These are phyloP conservation scores for Trididemnum clinides DNA, from an alignment of 23 tunicate species.

Conservation along the genomic window DNA sequence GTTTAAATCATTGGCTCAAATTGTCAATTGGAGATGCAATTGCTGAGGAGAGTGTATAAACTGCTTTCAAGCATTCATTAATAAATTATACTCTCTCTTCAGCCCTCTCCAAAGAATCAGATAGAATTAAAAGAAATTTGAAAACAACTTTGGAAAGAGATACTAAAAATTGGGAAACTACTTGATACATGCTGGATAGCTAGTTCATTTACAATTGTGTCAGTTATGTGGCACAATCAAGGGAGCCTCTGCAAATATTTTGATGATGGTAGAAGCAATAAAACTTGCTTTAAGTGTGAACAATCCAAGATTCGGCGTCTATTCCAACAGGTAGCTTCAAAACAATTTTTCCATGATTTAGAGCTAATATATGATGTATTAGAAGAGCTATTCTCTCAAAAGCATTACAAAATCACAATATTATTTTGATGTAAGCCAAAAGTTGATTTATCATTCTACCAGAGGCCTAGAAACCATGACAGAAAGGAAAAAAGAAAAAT, in stretches of 20 bases:
- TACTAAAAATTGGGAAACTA: neutral
- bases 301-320: neutral
- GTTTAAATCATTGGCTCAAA: no score
- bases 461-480: neutral
- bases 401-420: neutral
- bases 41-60: no score
- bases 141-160: neutral
- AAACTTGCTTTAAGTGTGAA: neutral
- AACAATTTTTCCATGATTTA: neutral
- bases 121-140: neutral
- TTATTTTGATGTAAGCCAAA: neutral
- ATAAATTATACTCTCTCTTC: neutral
- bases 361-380: neutral
- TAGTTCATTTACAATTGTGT: neutral
- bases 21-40: no score
- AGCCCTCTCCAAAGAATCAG: neutral
- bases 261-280: neutral
- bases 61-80: neutral
- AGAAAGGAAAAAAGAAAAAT: neutral
- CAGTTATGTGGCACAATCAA: neutral
- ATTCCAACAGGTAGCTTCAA: neutral
- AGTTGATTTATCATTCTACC: neutral
- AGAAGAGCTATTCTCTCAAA: neutral
- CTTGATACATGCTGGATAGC: neutral
- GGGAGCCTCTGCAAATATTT: neutral